These are phyloP conservation scores for Tauraco hartlaubi DNA, from an alignment of 2,797 vertebrate species.

Conservation along the genomic window DNA sequence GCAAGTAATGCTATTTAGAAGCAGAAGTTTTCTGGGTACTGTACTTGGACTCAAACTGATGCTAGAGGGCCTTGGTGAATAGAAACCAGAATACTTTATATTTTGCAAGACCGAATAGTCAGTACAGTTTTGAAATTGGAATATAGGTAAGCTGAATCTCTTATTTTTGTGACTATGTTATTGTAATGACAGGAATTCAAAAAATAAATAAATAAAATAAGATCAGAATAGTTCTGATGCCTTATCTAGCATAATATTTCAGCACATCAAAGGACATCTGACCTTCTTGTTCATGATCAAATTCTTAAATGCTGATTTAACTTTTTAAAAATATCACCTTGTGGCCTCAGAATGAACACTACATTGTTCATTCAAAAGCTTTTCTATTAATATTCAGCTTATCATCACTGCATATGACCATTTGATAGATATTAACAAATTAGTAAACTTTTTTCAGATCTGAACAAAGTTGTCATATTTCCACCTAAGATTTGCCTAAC, in stretches of 20 bases:
- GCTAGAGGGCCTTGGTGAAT: not conserved
- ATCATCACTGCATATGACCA: not conserved
- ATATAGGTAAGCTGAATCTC: not conserved
- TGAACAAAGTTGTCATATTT: not conserved
- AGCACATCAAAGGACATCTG: not conserved
- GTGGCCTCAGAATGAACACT: not conserved
- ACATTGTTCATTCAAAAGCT: not conserved
- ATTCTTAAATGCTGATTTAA: slow-evolving; percentile 1
- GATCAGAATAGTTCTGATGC: not conserved
- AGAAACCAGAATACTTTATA: not conserved
- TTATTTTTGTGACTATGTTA: not conserved
- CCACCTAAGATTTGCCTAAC: not conserved
- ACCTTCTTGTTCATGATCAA: not conserved
- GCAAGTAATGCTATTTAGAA: not conserved
- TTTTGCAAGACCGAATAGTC: not conserved
- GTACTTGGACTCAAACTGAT: not conserved
- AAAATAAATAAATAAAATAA: not conserved
- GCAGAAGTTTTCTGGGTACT: not conserved
- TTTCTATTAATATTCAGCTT: not conserved
- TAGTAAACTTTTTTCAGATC: not conserved
- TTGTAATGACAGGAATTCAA: not conserved
- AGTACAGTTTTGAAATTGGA: not conserved
- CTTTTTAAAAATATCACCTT: not conserved
- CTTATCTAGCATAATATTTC: not conserved
- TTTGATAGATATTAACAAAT: not conserved